These are phyloP conservation scores for Chaetophractus vellerosus DNA, from an alignment of 2,797 vertebrate genomes.

Conservation along the genomic window DNA sequence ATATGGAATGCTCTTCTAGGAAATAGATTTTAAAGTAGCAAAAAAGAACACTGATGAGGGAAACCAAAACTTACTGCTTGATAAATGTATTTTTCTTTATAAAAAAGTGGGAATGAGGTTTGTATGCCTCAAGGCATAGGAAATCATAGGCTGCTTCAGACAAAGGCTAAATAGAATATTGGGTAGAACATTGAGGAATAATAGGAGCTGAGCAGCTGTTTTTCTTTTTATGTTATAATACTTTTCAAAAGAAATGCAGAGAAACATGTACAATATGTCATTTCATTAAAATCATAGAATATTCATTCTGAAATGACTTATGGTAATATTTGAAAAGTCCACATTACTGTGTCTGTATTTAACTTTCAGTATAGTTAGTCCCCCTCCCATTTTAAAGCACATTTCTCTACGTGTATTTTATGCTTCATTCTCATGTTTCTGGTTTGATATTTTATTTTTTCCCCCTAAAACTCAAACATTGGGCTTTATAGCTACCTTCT, in stretches of 20 bases:
- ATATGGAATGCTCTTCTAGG: background rate
- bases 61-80: background rate
- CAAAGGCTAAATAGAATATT: background rate
- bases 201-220: background rate
- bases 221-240: background rate
- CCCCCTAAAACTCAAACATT: background rate
- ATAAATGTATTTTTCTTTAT: slow-evolving; percentile 11
- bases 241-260: background rate
- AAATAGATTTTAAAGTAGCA: background rate
- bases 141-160: background rate
- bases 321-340: background rate
- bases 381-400: background rate
- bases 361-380: background rate
- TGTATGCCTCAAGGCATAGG: background rate
- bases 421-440: background rate
- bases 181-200: background rate
- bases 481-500: background rate
- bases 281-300: slow-evolving; percentile 1
- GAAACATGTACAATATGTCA: background rate
- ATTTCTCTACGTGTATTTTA: slow-evolving; percentile 1
- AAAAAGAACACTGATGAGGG: background rate
- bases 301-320: background rate
- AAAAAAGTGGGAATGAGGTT: background rate
- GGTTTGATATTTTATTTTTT: background rate
- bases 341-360: background rate